These are phyloP conservation scores for Saturnia pavonia DNA, from an alignment of 2,888 invertebrate species.

Conservation along the genomic window DNA sequence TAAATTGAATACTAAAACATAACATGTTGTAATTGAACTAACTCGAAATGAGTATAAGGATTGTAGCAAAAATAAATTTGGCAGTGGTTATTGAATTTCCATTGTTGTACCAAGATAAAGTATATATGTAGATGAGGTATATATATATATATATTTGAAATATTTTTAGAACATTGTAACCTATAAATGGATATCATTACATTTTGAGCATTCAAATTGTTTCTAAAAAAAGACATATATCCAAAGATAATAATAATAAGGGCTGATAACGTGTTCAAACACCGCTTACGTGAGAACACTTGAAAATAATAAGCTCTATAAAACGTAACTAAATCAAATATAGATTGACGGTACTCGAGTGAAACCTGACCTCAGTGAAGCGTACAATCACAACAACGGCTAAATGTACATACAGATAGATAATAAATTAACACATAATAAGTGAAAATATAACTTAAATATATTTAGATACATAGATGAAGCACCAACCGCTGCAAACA, in stretches of 20 bases:
- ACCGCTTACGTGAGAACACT: constrained; percentile 21
- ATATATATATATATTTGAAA: background rate
- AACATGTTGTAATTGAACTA: too few species aligned
- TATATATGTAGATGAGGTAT: too few species aligned
- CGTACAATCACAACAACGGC: constrained; percentile 73
- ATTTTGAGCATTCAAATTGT: background rate
- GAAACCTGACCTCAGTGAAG: constrained; percentile 35
- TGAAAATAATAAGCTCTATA: constrained; percentile 23
- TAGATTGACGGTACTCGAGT: constrained; percentile 25
- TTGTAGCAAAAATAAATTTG: background rate
- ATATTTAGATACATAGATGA: constrained; percentile 72
- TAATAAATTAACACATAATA: constrained; percentile 66
- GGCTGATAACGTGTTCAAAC: constrained; percentile 17
- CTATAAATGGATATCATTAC: too few species aligned
- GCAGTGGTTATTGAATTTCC: too few species aligned
- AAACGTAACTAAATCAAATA: constrained; percentile 26
- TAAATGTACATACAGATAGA: constrained; percentile 56
- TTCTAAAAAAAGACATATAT: background rate
- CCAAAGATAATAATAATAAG: constrained; percentile 20
- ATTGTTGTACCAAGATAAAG: too few species aligned
- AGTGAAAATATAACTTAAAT: constrained; percentile 50
- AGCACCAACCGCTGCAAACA: constrained; percentile 77
- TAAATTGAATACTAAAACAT: background rate
- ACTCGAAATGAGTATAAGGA: too few species aligned
- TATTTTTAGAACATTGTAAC: background rate